These are phyloP conservation scores for Cybosia mesomella DNA, from an alignment of 2,888 invertebrate species.

Conservation along the genomic window DNA sequence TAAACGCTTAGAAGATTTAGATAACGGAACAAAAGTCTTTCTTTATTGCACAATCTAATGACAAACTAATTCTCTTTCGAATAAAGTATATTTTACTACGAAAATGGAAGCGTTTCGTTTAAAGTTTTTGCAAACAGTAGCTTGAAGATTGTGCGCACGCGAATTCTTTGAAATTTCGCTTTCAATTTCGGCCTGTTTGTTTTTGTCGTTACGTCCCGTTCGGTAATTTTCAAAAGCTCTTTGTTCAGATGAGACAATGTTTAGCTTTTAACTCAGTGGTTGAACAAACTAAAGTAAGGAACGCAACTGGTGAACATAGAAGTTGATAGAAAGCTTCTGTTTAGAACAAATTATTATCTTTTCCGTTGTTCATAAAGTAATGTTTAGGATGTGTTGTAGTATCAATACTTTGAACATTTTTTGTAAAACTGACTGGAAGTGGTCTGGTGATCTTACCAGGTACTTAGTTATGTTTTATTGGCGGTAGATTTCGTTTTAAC, in stretches of 20 bases:
- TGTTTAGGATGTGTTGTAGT: neutral
- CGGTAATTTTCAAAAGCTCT: constrained; percentile 59
- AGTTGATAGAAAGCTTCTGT: constrained; percentile 27
- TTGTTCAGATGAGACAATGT: constrained; percentile 43
- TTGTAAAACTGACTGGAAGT: neutral
- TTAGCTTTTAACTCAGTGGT: constrained; percentile 34
- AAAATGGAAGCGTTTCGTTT: constrained; percentile 31
- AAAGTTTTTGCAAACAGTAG: constrained; percentile 70
- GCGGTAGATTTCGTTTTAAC: too few relatives aligned
- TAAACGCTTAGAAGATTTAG: constrained; percentile 73
- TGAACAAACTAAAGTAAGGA: constrained; percentile 35
- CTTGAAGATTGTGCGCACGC: constrained; percentile 62
- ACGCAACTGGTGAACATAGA: constrained; percentile 12
- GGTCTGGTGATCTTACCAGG: too few relatives aligned
- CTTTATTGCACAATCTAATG: constrained; percentile 47
- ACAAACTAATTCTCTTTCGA: constrained; percentile 48
- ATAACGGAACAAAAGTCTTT: constrained; percentile 61
- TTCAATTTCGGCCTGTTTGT: constrained; percentile 56
- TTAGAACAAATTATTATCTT: constrained; percentile 6
- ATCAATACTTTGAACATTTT: neutral
- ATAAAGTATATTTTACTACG: constrained; percentile 61
- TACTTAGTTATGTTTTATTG: too few relatives aligned
- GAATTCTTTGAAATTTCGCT: constrained; percentile 72
- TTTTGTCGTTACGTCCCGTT: constrained; percentile 64
- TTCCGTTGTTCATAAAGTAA: constrained; percentile 7